Evolutionary conservation across 1,140 invertebrate species (phyloP).

Genomic region (roundworm (Caenorhabditis elegans)): WBcel235 BX284604.4:12429501-12430000

Average conservation of each 20-base stretch:
- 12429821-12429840: too few relatives aligned
- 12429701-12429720: not conserved
- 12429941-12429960: not conserved
- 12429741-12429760: not conserved
- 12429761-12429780: slow-evolving; percentile 25
- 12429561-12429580: not conserved
- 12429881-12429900: slow-evolving; percentile 9
- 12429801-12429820: slow-evolving; percentile 6
- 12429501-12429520: not conserved
- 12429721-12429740: not conserved
- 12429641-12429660: not conserved
- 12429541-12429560: slow-evolving; percentile 10
- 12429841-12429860: not conserved
- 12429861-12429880: not conserved
- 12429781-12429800: slow-evolving; percentile 29
- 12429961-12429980: not conserved
- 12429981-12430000: not conserved
- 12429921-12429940: not conserved
- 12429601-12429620: slow-evolving; percentile 26
- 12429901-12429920: slow-evolving; percentile 11
- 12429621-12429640: not conserved
- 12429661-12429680: slow-evolving; percentile 2
- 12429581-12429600: not conserved
- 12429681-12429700: slow-evolving; percentile 12
- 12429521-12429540: slow-evolving; percentile 18